phyloP scores from a whole-genome alignment of 2,888 invertebrate species.

The Autographa pulchrina region DNA sequence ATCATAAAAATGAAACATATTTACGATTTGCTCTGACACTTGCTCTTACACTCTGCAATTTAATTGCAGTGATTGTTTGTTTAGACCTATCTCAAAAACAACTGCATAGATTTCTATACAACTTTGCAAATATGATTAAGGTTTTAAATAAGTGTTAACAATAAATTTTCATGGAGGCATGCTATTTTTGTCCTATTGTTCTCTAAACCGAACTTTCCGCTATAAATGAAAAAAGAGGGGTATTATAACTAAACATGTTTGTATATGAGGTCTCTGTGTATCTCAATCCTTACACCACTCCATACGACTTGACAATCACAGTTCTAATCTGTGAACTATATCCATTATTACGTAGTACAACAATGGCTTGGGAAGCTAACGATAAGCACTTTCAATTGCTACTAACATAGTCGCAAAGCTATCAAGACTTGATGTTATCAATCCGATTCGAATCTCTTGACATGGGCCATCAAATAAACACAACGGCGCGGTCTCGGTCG shows the following conservation, averaged over 20 bases:
- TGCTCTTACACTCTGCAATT: no score
- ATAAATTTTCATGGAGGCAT: no score
- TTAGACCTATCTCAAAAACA: no score
- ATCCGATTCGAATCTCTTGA: conserved; percentile 42
- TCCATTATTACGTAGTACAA: neutral
- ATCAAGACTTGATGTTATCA: conserved; percentile 31
- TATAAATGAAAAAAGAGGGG: no score
- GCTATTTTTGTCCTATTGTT: no score
- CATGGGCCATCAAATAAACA: conserved; percentile 67
- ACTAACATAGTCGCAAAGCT: conserved; percentile 24
- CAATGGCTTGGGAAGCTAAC: neutral
- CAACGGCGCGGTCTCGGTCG: conserved; percentile 73
- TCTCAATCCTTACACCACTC: neutral
- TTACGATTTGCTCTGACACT: no score
- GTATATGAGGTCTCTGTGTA: neutral
- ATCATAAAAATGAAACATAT: no score
- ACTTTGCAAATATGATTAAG: no score
- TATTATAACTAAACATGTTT: no score
- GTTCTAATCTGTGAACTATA: neutral
- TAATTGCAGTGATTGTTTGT: neutral
- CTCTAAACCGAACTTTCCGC: no score
- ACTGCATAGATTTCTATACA: no score
- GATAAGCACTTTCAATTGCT: conserved; percentile 13
- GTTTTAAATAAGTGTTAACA: no score
- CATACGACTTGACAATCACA: neutral